Evolutionary conservation across 1,140 invertebrate species (phyloP).

Genomic region (Sarcophaga peregrina): DNA sequence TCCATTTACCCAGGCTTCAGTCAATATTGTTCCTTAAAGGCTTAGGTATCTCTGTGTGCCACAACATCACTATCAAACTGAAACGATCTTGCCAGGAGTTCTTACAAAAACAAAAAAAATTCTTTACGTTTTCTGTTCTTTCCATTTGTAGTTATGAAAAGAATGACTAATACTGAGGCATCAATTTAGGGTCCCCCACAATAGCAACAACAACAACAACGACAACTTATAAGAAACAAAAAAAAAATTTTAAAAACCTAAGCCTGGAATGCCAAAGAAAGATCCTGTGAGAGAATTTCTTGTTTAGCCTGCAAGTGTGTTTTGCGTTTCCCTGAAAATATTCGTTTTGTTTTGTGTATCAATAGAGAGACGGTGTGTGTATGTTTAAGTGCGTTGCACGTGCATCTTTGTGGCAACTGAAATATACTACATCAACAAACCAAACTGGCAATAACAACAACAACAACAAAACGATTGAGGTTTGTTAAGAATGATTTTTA

Average conservation of each 20-base stretch:
- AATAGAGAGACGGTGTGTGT: background rate
- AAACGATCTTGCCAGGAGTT: conserved; percentile 21
- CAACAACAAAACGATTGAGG: background rate
- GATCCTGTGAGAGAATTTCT: conserved; percentile 16
- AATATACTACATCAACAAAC: background rate
- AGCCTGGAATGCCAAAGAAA: too few species aligned
- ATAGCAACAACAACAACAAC: background rate
- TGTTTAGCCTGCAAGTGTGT: background rate
- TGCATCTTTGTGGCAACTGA: background rate
- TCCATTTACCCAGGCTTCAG: background rate
- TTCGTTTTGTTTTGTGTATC: background rate
- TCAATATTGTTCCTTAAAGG: background rate
- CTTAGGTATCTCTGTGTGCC: background rate
- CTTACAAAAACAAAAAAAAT: background rate
- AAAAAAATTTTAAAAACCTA: too few species aligned
- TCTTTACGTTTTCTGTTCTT: background rate
- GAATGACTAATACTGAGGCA: conserved; percentile 7
- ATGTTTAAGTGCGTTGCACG: background rate
- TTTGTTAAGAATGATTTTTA: too few species aligned
- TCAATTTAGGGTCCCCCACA: background rate
- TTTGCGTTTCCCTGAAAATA: background rate
- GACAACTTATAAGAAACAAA: too few species aligned
- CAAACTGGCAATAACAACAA: background rate
- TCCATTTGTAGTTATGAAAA: background rate
- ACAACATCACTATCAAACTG: background rate